phyloP scores from a whole-genome alignment of 1,140 invertebrate genomes.

The Telenomus remus region DNA sequence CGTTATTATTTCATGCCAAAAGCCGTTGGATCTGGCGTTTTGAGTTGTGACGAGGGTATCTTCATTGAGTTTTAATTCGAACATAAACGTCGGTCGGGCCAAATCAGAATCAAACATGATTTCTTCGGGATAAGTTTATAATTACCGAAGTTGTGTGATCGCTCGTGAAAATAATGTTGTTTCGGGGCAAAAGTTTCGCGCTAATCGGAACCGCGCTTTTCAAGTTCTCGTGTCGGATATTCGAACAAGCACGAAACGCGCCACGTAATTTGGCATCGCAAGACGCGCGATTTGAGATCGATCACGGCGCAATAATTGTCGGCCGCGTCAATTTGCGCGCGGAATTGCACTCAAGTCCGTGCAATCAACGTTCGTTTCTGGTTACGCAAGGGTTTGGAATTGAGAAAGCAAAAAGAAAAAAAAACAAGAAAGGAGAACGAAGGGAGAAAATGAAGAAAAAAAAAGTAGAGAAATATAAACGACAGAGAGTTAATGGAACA shows the following conservation, averaged over 20 bases:
- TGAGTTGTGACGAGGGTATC: constrained; percentile 7
- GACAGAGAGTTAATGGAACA: constrained; percentile 20
- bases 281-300: constrained; percentile 19
- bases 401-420: background rate
- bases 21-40: constrained; percentile 1
- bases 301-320: constrained; percentile 23
- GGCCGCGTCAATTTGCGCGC: background rate
- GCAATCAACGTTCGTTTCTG: constrained; percentile 20
- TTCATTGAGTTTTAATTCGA: constrained; percentile 30
- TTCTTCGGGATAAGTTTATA: constrained; percentile 48
- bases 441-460: background rate
- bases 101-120: constrained; percentile 47
- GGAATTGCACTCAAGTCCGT: constrained; percentile 14
- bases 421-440: background rate
- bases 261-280: constrained; percentile 20
- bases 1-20: background rate
- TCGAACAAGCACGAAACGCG: constrained; percentile 42
- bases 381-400: constrained; percentile 4
- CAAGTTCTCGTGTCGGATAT: constrained; percentile 50
- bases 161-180: constrained; percentile 49
- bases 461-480: constrained; percentile 1
- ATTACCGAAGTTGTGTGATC: constrained; percentile 44
- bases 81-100: constrained; percentile 22
- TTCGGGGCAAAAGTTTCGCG: constrained; percentile 41
- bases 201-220: constrained; percentile 53